A percentile compares a stretch with the other conserved stretches of the same genome.
phyloP scores from a whole-genome alignment of 2,113 vertebrate species.

The Alexandromys fortis region DNA sequence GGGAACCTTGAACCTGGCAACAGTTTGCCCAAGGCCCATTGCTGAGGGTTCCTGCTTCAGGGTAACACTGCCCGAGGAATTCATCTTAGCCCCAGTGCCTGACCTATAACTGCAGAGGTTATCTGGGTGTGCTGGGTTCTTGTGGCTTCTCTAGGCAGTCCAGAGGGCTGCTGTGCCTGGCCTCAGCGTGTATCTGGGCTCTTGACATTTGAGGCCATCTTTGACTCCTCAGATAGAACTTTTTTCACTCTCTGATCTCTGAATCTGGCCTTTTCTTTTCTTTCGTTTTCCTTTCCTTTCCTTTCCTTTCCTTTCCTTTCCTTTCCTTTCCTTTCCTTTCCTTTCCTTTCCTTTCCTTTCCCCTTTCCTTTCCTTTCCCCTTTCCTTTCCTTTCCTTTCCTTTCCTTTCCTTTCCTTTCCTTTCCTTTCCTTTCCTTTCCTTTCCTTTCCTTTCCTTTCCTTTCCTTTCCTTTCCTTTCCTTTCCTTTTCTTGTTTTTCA shows the following conservation, averaged over 20 bases:
- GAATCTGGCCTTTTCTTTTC: too few species aligned
- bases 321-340: too few species aligned
- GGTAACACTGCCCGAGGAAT: fast-evolving
- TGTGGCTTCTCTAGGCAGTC: background rate
- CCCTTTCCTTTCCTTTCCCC: too few species aligned
- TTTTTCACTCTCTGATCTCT: background rate
- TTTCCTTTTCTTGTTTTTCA: too few species aligned
- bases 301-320: too few species aligned
- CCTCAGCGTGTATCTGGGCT: fast-evolving
- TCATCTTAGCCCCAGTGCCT: fast-evolving
- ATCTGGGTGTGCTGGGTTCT: fast-evolving
- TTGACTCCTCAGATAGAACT: background rate
- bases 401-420: fast-evolving
- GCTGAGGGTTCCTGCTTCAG: background rate
- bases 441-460: too few species aligned
- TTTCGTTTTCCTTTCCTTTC: fast-evolving
- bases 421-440: too few species aligned
- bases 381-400: too few species aligned
- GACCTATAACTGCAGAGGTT: background rate
- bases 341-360: too few species aligned
- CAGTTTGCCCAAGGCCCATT: fast-evolving
- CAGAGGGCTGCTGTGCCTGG: background rate
- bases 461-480: too few species aligned
- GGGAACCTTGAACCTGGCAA: too few species aligned
- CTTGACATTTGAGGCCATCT: background rate